Evolutionary conservation across 2,888 invertebrate genomes (phyloP), one percentile per base, ranked within the genome.

Genomic region (Mantis religiosa): DNA sequence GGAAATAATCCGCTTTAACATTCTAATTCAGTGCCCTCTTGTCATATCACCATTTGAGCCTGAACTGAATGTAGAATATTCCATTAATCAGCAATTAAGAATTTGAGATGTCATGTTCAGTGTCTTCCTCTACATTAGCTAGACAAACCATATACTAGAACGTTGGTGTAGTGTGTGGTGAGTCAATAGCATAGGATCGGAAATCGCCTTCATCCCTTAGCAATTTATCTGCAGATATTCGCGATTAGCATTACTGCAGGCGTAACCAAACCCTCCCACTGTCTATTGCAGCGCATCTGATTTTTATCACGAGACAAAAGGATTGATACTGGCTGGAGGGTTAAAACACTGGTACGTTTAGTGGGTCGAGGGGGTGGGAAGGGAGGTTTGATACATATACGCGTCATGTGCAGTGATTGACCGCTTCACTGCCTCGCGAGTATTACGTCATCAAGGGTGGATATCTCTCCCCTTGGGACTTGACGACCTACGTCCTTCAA

Each of bases 391-490:
- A 82, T 87, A 87, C 87, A 87, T 87, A 82, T 28, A 87, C 82
- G 82, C 87, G 89, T 89, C 89, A 89, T 86, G 28, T 41, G 88
- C 85, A 89, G 85, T 89, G 89, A 89, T 89, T 89, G 89, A 88
- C 85, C 89, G 89, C 88, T 85, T 88, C 85, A 82, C 86, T 86
- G 88, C 81, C 28, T 87, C 54, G 54, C 54, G 54, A 71, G 54
- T 6, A 81, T 87, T 87, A 87, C 87, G 87, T 87, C 87, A 87
- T 87, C 87, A 71, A 71, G 20, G 25, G 54, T 71, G 54, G 54
- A 25, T 71, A 71, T 71, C 54, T 71, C 54, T 71, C 54, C 54
- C 54, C 54, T 71, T 20, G 54, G 54, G 54, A 71, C 54, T 71
- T 20, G 20, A 71, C 25, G 54, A 71, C 25, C 54, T 71, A 20